phyloP scores from a whole-genome alignment of 2,888 invertebrate genomes.

The Hanleya hanleyi region DNA sequence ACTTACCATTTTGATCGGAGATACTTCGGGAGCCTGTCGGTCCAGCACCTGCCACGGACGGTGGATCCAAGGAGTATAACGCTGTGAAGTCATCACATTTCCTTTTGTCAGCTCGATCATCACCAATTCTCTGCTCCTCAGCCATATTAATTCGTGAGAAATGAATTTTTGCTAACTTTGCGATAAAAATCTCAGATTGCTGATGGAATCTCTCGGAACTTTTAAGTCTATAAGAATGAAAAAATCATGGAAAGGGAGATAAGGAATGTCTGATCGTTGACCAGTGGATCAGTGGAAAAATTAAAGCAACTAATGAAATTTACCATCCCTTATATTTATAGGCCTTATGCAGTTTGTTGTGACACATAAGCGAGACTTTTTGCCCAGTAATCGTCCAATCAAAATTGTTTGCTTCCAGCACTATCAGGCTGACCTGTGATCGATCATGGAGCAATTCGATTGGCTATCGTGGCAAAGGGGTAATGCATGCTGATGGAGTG shows the following conservation, averaged over 20 bases:
- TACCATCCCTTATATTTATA: constrained; percentile 7
- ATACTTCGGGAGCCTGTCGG: background rate
- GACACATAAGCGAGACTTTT: constrained; percentile 9
- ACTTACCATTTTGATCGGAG: background rate
- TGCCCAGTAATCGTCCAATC: constrained; percentile 5
- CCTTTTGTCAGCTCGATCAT: background rate
- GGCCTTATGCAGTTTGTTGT: constrained; percentile 8
- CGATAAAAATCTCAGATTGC: no score
- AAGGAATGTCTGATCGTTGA: background rate
- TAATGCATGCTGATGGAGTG: background rate
- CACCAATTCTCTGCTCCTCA: background rate
- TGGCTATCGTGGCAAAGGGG: background rate
- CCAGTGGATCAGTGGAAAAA: background rate
- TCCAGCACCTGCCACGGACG: background rate
- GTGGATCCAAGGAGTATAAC: background rate
- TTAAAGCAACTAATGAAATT: constrained; percentile 10
- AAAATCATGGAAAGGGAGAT: no score
- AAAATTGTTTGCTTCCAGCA: constrained; percentile 2
- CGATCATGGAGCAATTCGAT: background rate
- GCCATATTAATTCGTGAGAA: background rate
- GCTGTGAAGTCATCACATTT: constrained; percentile 2
- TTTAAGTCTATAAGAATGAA: no score
- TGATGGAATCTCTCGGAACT: no score
- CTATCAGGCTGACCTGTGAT: background rate
- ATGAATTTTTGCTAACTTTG: no score